Base-by-base conservation (phyloP, 2,113 vertebrate genomes). In the Dendrocopos noguchii region DNA sequence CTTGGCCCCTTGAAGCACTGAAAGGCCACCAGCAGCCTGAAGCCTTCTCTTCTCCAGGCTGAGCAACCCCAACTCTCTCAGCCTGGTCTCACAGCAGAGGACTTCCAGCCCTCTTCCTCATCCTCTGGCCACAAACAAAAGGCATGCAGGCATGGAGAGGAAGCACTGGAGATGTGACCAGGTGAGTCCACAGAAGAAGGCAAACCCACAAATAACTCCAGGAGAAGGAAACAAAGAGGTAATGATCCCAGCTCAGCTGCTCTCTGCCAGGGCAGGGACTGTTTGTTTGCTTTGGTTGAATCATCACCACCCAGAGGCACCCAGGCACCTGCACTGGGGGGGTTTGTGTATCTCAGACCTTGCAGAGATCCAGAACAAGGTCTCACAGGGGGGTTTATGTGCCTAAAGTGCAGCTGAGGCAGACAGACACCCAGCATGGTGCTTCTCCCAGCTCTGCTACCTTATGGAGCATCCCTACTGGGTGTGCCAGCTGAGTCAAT, bases 321-420 rank as follows among this genome's bases (percentile, higher is more conserved):
- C 63, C 56, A 1, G 55, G 52, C 52, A 61, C 80, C 92, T 61
- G 64, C 27, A 5, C 20, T 16, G 0, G 44, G 0, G 44, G 70
- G 52, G 1, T 13, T 10, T 10, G 5, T 2, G 63, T 36, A 10
- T 17, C 10, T 20, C 50, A 6, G 14, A 47, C 8, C n/a, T 19
- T 1, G 1, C 31, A 29, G 59, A 29, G 66, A 28, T 33, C 12
- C 28, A 3, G 6, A 15, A 39, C 16, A 3, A 20, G 72, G 17
- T 39, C 29, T 42, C 19, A 52, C 18, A 52, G 50, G 1, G 1
- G 61, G 39, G 1, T 28, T 33, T 2, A 7, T 0, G 1, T 5
- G 21, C 19, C 42, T 24, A 15, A 5, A 31, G 29, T 20, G 14
- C 65, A 67, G 33, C 18, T 19, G 13, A 14, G 29, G 29, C 29